These are phyloP conservation scores for Phaenicophaeus curvirostris DNA, from an alignment of 2,797 vertebrate species.

Conservation along the genomic window DNA sequence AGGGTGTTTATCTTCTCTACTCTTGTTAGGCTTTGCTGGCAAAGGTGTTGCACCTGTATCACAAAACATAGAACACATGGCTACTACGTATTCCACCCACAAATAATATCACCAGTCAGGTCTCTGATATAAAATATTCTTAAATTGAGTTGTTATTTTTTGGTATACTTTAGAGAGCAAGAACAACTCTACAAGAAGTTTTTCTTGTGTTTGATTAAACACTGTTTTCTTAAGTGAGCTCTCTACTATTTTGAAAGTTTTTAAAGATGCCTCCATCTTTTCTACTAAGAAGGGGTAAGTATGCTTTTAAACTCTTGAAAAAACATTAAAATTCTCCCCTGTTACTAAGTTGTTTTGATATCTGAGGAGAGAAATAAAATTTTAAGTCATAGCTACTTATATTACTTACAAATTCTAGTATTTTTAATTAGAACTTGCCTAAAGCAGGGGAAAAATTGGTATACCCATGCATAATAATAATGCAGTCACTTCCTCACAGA, in stretches of 20 bases:
- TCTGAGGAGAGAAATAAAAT: conserved; percentile 18
- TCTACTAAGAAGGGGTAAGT: background rate
- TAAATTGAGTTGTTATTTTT: background rate
- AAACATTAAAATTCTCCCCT: conserved; percentile 2
- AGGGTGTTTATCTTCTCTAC: background rate
- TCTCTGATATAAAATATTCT: background rate
- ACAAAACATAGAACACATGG: background rate
- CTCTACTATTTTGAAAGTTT: background rate
- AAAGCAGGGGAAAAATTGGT: conserved; percentile 3
- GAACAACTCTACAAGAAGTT: background rate
- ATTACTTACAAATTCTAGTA: conserved; percentile 50
- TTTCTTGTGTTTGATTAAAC: background rate
- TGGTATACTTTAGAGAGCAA: background rate
- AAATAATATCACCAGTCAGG: background rate
- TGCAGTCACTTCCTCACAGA: conserved; percentile 26
- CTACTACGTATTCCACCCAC: background rate
- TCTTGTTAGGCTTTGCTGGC: background rate
- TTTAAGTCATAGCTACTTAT: conserved; percentile 15
- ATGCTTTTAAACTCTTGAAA: background rate
- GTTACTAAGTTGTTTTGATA: conserved; percentile 40
- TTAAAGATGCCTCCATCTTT: background rate
- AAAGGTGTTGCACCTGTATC: background rate
- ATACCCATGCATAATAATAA: background rate
- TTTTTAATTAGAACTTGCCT: conserved; percentile 57
- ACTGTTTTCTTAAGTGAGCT: background rate